A percentile compares a stretch with the other conserved stretches of the same genome.
Evolutionary conservation across 2,113 vertebrate genomes (phyloP).

Genomic region (Megaceryle maxima): DNA sequence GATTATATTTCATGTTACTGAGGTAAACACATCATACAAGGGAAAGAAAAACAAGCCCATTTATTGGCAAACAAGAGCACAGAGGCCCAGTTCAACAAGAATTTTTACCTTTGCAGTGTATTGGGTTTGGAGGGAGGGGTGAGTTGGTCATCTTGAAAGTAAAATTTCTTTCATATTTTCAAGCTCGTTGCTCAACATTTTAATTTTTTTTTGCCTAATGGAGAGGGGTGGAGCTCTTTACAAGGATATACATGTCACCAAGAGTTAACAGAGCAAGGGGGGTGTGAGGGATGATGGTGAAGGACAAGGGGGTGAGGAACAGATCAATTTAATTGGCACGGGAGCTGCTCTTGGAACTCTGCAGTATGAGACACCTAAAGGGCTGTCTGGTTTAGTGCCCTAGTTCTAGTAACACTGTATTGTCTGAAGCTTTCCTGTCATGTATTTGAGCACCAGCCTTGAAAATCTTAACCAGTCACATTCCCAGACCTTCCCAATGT

Average conservation of each 20-base stretch:
- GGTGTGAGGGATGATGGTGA: not conserved
- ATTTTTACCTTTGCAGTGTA: not conserved
- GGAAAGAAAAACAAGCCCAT: not conserved
- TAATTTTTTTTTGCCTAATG: not conserved
- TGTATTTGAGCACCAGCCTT: not conserved
- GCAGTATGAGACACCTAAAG: not conserved
- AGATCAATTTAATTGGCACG: not conserved
- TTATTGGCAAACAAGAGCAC: not conserved
- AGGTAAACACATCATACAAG: not conserved
- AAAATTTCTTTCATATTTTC: not conserved
- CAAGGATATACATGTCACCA: not conserved
- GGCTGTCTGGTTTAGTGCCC: not conserved
- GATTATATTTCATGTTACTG: conserved; percentile 13
- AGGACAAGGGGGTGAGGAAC: too few species aligned
- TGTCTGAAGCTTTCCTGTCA: not conserved
- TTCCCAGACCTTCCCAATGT: not conserved
- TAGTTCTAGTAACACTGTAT: not conserved
- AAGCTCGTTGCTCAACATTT: not conserved
- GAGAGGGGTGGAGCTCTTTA: not conserved
- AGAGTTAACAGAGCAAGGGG: not conserved
- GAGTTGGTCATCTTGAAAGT: not conserved
- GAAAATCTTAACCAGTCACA: not conserved
- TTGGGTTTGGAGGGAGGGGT: not conserved
- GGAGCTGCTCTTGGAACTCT: not conserved
- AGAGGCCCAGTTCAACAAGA: not conserved